Conservation (phyloP, 2,888 invertebrate genomes). For the Ctenicera cuprea region DNA sequence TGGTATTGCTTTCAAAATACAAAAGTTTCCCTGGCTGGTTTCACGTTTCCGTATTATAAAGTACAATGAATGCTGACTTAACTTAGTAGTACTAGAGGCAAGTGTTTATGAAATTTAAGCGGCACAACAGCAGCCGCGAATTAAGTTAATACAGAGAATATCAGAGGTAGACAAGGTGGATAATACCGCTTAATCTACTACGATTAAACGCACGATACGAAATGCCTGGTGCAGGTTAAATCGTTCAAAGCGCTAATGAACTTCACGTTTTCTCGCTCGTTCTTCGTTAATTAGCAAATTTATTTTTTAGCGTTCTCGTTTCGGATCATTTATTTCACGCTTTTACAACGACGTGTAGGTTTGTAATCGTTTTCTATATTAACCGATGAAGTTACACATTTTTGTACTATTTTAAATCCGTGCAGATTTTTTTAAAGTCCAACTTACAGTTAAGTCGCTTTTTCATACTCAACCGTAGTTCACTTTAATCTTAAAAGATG, state of each 20-base stretch:
- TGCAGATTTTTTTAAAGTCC: too few relatives aligned
- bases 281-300: slow-evolving; percentile 48
- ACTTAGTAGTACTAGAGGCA: slow-evolving; percentile 55
- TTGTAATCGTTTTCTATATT: slow-evolving; percentile 9
- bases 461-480: too few relatives aligned
- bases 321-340: slow-evolving; percentile 20
- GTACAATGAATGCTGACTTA: slow-evolving; percentile 44
- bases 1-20: slow-evolving; percentile 1
- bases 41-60: slow-evolving; percentile 17
- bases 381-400: too few relatives aligned
- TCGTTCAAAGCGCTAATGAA: slow-evolving; percentile 49
- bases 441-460: too few relatives aligned
- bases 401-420: too few relatives aligned
- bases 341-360: slow-evolving; percentile 10
- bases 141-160: slow-evolving; percentile 62
- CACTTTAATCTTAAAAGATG: too few relatives aligned
- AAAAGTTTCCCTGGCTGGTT: slow-evolving; percentile 11
- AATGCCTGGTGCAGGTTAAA: slow-evolving; percentile 46
- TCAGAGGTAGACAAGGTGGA: slow-evolving; percentile 65
- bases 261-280: slow-evolving; percentile 43
- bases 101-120: slow-evolving; percentile 61
- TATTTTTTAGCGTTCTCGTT: slow-evolving; percentile 37
- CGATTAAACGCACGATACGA: slow-evolving; percentile 61
- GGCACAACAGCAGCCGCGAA: slow-evolving; percentile 55
- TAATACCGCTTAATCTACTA: slow-evolving; percentile 62